Evolutionary conservation across 2,888 invertebrate species (phyloP).

Genomic region (Drosophila mayaguana): DNA sequence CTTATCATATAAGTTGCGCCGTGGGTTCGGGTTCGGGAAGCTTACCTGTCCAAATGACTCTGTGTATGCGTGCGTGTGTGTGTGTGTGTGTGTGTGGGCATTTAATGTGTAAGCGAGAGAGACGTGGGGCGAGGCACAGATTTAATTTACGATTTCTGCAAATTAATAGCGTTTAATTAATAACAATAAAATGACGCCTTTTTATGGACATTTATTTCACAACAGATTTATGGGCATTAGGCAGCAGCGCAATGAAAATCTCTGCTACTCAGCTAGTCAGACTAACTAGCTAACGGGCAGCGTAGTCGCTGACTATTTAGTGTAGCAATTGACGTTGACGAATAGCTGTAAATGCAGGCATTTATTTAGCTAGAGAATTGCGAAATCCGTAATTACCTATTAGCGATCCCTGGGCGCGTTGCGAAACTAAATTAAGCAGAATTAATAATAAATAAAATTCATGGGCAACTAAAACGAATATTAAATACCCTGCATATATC

Average conservation of each 20-base stretch:
- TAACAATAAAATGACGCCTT: slow-evolving; percentile 82
- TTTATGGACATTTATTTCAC: slow-evolving; percentile 76
- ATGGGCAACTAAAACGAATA: slow-evolving; percentile 17
- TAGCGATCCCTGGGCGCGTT: not conserved
- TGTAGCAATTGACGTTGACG: slow-evolving; percentile 25
- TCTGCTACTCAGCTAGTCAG: not conserved
- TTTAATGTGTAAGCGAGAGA: slow-evolving; percentile 60
- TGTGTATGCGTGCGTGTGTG: slow-evolving; percentile 19
- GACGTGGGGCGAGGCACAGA: slow-evolving; percentile 49
- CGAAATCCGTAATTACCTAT: slow-evolving; percentile 1
- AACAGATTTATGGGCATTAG: slow-evolving; percentile 67
- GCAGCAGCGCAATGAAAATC: slow-evolving; percentile 22
- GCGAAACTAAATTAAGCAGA: slow-evolving; percentile 16
- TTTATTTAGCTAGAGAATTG: slow-evolving; percentile 6
- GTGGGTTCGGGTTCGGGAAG: slow-evolving; percentile 5
- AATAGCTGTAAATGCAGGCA: slow-evolving; percentile 3
- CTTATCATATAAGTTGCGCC: slow-evolving; percentile 75
- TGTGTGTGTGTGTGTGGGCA: slow-evolving; percentile 45
- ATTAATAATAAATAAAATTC: slow-evolving; percentile 46
- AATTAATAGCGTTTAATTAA: slow-evolving; percentile 82
- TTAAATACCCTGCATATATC: not conserved
- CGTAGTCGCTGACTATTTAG: slow-evolving; percentile 7
- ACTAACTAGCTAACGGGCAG: slow-evolving; percentile 1
- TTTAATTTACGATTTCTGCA: slow-evolving; percentile 82
- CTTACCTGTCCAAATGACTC: slow-evolving; percentile 70